Conservation (phyloP, 2,888 invertebrate species). For the Onthophagus sagittarius region DNA sequence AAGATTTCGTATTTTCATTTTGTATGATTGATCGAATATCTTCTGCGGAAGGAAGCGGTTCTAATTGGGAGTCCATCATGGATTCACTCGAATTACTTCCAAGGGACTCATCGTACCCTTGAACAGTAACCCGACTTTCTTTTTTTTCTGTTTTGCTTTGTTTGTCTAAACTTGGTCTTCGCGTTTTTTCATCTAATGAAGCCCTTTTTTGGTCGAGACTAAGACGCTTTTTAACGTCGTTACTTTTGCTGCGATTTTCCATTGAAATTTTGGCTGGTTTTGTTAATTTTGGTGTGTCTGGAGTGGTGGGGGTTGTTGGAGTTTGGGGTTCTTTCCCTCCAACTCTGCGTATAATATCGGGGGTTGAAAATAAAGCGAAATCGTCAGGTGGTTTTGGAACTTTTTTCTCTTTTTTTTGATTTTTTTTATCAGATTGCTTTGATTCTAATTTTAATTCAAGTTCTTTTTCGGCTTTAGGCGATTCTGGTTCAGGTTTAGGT, state of each 20-base stretch:
- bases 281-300: constrained; percentile 27
- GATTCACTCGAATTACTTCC: constrained; percentile 29
- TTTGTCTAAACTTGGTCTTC: constrained; percentile 20
- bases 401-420: constrained; percentile 48
- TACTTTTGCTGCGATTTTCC: constrained; percentile 40
- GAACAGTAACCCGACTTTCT: constrained; percentile 22
- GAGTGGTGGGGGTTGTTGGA: constrained; percentile 28
- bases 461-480: constrained; percentile 14
- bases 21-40: constrained; percentile 43
- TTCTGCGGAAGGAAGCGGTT: constrained; percentile 37
- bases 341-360: constrained; percentile 72
- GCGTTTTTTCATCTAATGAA: constrained; percentile 16
- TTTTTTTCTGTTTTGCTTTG: neutral
- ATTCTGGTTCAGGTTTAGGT: constrained; percentile 9
- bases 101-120: constrained; percentile 23
- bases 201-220: constrained; percentile 27
- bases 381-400: constrained; percentile 55
- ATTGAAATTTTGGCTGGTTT: constrained; percentile 44
- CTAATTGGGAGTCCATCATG: constrained; percentile 25
- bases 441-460: constrained; percentile 33
- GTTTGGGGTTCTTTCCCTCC: constrained; percentile 41
- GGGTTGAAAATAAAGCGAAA: constrained; percentile 72
- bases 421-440: constrained; percentile 39
- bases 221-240: constrained; percentile 32
- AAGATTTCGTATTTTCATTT: constrained; percentile 42